Percentiles rank a stretch among this genome's conserved stretches.
Evolutionary conservation across 53 echinoderm and acorn worm species (phyloP).

Genomic region (Holothuria scabra): DNA sequence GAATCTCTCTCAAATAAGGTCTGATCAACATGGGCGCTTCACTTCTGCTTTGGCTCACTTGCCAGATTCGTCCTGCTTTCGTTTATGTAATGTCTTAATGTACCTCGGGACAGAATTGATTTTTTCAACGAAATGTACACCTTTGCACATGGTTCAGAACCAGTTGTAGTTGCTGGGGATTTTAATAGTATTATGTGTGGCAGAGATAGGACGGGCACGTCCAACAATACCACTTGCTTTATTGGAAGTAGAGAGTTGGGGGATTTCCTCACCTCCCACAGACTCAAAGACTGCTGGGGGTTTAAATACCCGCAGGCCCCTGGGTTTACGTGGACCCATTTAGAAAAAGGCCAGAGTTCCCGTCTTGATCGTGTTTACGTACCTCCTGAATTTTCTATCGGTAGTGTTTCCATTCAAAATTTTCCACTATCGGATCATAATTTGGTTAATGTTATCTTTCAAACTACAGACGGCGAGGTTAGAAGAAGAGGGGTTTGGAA

Average conservation of each 20-base stretch:
- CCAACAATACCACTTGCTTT: neutral
- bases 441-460: neutral
- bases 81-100: conserved; percentile 44
- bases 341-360: neutral
- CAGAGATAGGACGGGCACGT: neutral
- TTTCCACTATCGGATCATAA: neutral
- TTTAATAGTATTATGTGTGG: conserved; percentile 53
- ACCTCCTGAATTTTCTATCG: neutral
- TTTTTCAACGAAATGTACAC: conserved; percentile 27
- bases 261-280: neutral
- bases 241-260: neutral
- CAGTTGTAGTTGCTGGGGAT: conserved; percentile 50
- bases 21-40: conserved; percentile 10
- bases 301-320: neutral
- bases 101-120: conserved; percentile 5
- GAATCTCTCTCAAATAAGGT: neutral
- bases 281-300: neutral
- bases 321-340: neutral
- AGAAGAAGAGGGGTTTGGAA: too few relatives aligned
- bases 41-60: conserved; percentile 12
- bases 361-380: neutral
- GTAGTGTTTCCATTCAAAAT: neutral
- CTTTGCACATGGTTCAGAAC: neutral
- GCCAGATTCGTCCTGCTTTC: neutral
- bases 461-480: neutral